Conservation (phyloP, 2,113 vertebrate species). For the Meles meles region DNA sequence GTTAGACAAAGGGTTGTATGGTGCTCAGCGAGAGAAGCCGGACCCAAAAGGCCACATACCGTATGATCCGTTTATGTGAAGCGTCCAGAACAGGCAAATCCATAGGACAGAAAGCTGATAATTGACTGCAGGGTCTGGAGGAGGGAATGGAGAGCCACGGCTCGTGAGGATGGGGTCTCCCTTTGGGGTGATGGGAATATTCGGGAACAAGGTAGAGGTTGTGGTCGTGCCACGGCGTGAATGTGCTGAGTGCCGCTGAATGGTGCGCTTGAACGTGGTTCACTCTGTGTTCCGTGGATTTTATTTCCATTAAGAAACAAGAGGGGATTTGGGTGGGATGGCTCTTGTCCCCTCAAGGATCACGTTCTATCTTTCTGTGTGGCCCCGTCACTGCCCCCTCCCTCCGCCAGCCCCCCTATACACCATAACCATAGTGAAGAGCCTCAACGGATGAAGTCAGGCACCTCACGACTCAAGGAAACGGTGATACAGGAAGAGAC, state of each 20-base stretch:
- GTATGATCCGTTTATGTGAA: fast-evolving
- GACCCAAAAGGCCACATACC: fast-evolving
- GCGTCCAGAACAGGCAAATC: neutral
- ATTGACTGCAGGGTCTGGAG: no score
- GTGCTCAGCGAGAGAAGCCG: neutral
- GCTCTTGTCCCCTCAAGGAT: neutral
- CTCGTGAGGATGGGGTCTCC: neutral
- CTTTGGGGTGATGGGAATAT: neutral
- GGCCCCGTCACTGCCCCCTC: fast-evolving
- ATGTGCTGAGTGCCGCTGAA: fast-evolving
- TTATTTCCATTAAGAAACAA: neutral
- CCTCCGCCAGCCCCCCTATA: neutral
- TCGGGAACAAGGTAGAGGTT: neutral
- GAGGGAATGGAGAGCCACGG: fast-evolving
- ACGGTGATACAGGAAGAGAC: neutral
- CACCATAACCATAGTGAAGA: fast-evolving
- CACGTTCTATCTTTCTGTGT: fast-evolving
- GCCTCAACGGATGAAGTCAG: neutral
- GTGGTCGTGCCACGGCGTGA: fast-evolving
- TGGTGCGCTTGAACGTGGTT: neutral
- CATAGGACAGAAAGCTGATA: fast-evolving
- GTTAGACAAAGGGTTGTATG: neutral
- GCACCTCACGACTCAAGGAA: neutral
- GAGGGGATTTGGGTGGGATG: fast-evolving
- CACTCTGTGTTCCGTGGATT: neutral